A percentile compares a stretch with the other conserved stretches of the same genome.
Evolutionary conservation across 2,113 vertebrate genomes (phyloP).

Genomic region (Eidolon helvum): DNA sequence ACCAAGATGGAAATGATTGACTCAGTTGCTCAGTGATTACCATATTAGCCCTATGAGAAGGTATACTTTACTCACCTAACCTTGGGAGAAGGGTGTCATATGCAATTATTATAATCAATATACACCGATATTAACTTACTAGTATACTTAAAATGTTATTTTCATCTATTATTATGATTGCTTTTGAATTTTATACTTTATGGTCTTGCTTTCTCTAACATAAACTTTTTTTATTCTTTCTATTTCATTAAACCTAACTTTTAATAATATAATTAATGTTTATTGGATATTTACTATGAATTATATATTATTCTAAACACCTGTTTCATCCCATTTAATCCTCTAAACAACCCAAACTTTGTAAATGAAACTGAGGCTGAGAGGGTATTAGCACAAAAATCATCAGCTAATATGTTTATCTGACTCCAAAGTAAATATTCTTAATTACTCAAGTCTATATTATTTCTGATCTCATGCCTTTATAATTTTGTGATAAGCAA

Average conservation of each 20-base stretch:
- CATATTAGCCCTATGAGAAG: background rate
- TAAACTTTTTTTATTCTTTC: background rate
- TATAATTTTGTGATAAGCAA: constrained; percentile 2
- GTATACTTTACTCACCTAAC: background rate
- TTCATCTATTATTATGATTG: background rate
- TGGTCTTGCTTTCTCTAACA: background rate
- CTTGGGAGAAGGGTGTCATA: background rate
- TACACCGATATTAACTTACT: background rate
- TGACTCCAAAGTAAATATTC: background rate
- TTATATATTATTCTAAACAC: background rate
- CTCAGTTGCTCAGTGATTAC: constrained; percentile 3
- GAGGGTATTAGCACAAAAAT: background rate
- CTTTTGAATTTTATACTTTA: background rate
- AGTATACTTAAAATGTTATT: background rate
- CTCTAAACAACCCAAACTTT: background rate
- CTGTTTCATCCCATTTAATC: background rate
- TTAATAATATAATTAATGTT: background rate
- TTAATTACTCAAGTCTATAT: background rate
- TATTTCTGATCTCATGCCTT: background rate
- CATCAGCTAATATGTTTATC: background rate
- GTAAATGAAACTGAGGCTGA: background rate
- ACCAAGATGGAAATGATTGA: background rate
- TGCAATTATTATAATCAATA: background rate
- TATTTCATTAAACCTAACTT: background rate
- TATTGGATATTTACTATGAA: background rate